Conservation (phyloP, 2,797 vertebrate genomes). For the Hypotaenidia philippensis region DNA sequence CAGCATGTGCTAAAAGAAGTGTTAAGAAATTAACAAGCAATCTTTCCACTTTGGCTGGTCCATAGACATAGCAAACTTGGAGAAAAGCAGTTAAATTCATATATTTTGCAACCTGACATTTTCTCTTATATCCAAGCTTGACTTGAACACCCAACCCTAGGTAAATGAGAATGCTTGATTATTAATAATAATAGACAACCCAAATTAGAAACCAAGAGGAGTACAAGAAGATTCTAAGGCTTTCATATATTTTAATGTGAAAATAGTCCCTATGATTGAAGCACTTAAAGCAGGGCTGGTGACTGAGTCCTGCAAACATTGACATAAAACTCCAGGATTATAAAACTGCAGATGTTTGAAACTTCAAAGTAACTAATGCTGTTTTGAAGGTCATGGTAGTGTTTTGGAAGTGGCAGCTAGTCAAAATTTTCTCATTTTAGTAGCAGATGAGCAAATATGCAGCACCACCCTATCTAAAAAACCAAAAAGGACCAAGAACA, state of each 20-base stretch:
- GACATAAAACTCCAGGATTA: background rate
- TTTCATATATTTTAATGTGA: background rate
- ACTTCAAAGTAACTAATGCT: background rate
- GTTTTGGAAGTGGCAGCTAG: background rate
- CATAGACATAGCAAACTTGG: background rate
- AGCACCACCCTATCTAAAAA: background rate
- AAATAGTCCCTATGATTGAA: background rate
- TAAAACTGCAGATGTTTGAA: background rate
- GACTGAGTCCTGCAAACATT: background rate
- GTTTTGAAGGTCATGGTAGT: background rate
- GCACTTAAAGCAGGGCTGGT: background rate
- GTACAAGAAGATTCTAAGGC: background rate
- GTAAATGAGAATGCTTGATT: background rate
- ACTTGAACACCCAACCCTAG: background rate
- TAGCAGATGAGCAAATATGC: background rate
- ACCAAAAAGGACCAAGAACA: background rate
- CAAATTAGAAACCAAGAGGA: background rate
- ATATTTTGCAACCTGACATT: background rate
- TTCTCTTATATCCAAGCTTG: background rate
- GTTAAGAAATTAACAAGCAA: background rate
- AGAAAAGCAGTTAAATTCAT: background rate
- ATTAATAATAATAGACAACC: background rate
- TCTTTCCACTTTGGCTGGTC: background rate
- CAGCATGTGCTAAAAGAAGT: background rate
- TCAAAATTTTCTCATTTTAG: background rate